Base-by-base conservation (phyloP, 2,113 vertebrate species). In the Paracanthobrama guichenoti region DNA sequence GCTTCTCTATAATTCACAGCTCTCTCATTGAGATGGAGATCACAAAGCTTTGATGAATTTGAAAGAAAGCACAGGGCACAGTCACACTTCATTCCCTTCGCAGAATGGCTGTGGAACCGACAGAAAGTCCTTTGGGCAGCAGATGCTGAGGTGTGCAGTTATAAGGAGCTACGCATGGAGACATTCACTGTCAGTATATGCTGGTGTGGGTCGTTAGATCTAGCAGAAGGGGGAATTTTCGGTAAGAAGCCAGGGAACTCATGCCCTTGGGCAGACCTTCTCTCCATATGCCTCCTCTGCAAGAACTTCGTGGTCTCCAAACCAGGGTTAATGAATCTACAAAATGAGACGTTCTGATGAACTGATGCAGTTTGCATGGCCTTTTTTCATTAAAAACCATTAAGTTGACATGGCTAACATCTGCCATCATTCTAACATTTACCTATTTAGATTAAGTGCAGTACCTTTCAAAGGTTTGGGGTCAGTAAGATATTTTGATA, bases 1-100 rank as follows among this genome's bases (percentile, higher is more conserved):
- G 44, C 64, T 64, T 62, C 77, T 86, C 42, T 59, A 71, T 86
- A 83, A 88, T 84, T 86, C 87, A 88, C 81, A 59, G 60, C 31
- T 48, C 77, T 79, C 83, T 71, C 75, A 57, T 72, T 26, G 83
- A 60, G 83, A 81, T 42, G 18, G 59, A 85, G 84, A 85, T 84
- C 84, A 67, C 59, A 31, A 69, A 20, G 69, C 84, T 53, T 67
- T 75, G 72, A 72, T 77, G 60, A 81, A 86, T 88, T 71, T 53
- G 59, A 77, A 42, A 76, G 72, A 59, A 35, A 46, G 48, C 35
- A 59, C 71, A 22, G 46, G 67, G 67, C 80, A 42, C 48, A 82
- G 62, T 72, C 48, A 69, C 66, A 71, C 80, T 57, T n/a, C 66
- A 26, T 39, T 22, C 66, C 22, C 42, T 24, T 66, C 24, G 22